Evolutionary conservation across 2,888 invertebrate genomes (phyloP), one percentile per base, ranked within the genome.

Genomic region (Scrobipalpa costella): DNA sequence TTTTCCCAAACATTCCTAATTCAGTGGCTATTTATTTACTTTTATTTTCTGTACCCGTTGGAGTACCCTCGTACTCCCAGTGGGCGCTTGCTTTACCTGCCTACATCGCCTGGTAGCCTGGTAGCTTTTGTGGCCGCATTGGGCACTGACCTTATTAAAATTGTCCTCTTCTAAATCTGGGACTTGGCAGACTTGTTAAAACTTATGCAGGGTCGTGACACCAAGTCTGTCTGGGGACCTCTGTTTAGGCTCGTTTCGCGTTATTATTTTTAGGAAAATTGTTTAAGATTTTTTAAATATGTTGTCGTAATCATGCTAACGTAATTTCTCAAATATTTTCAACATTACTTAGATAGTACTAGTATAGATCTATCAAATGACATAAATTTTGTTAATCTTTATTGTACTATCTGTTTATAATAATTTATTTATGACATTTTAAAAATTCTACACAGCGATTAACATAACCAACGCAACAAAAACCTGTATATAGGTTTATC

Each of bases 111-210:
- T n/a, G 13, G 19, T 52, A n/a, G n/a, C n/a, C n/a, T n/a, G n/a
- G n/a, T n/a, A n/a, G n/a, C n/a, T n/a, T n/a, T 52, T 52, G 49
- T 34, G 55, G 55, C 8, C 34, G 55, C 55, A 33, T n/a, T 55
- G 55, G 21, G 50, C 50, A 2, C 27, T 19, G 19, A 52, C 55
- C 55, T 34, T 55, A 55, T 55, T 55, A 55, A 55, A 55, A 55
- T 55, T 55, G 55, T 27, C 34, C 15, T 11, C 33, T 55, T 34
- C n/a, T 27, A 5, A 11, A n/a, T 5, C 44, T 44, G 55, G 34
- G 55, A 34, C 27, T 49, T 49, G 7, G 2, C 17, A 15, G 7
- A 27, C 27, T 50, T 50, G 52, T 52, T 34, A 55, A 55, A 55
- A 55, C 33, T 55, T 34, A 6, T 33, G n/a, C 15, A n/a, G n/a